Evolutionary conservation across 2,888 invertebrate genomes (phyloP).

Genomic region (Dryocosmus kuriphilus): DNA sequence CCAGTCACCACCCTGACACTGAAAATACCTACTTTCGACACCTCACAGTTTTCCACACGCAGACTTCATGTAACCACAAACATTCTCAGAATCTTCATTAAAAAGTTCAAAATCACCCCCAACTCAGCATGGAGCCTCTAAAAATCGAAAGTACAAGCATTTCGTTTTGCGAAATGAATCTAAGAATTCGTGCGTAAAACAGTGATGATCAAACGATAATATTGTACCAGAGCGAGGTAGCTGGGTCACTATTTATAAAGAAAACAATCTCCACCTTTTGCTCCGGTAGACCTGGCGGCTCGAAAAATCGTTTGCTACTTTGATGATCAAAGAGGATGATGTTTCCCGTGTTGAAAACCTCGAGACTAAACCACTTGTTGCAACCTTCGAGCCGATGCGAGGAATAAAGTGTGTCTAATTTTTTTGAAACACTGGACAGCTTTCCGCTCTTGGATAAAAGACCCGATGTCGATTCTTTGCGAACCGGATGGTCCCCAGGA

Average conservation of each 20-base stretch:
- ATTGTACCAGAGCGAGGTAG: slow-evolving; percentile 12
- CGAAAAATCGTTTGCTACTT: background rate
- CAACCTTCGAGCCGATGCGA: background rate
- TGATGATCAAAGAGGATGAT: slow-evolving; percentile 12
- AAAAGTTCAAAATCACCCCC: background rate
- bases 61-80: background rate
- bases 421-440: background rate
- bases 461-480: background rate
- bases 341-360: background rate
- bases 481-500: background rate
- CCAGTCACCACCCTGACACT: slow-evolving; percentile 20
- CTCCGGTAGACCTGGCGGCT: background rate
- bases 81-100: background rate
- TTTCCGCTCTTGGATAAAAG: background rate
- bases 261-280: slow-evolving; percentile 17
- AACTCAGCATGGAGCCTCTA: background rate
- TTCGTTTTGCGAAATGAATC: background rate
- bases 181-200: background rate
- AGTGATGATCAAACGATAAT: slow-evolving; percentile 4
- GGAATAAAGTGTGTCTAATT: background rate
- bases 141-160: background rate
- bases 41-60: background rate
- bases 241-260: slow-evolving; percentile 11
- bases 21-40: background rate
- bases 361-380: slow-evolving; percentile 27